These are phyloP conservation scores for Papilio xuthus DNA, from an alignment of 1,140 invertebrate species.

Conservation along the genomic window DNA sequence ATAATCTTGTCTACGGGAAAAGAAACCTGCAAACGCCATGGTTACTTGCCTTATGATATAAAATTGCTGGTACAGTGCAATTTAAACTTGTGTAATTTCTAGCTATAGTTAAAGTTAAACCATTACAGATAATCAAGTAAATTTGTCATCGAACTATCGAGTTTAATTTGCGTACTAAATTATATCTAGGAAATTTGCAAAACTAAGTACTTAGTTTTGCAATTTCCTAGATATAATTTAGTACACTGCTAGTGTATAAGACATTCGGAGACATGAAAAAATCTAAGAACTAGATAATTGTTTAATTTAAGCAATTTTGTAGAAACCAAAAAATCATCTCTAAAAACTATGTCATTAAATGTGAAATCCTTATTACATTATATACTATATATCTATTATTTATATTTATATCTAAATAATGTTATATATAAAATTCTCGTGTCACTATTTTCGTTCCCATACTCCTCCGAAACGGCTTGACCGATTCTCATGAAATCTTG, in stretches of 20 bases:
- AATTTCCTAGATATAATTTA: too few species aligned
- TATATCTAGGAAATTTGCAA: background rate
- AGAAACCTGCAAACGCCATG: conserved; percentile 41
- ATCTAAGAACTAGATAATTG: too few species aligned
- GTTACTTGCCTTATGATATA: conserved; percentile 50
- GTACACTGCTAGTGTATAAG: background rate
- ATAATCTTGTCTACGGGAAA: conserved; percentile 47
- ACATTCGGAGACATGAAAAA: background rate
- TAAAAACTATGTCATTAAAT: too few species aligned
- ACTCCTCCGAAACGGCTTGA: too few species aligned
- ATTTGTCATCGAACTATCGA: background rate
- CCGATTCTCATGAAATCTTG: too few species aligned
- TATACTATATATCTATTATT: too few species aligned
- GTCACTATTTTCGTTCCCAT: too few species aligned
- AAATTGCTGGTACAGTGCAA: conserved; percentile 24
- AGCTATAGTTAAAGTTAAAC: conserved; percentile 9
- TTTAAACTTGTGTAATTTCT: conserved; percentile 12
- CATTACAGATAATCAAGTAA: conserved; percentile 29
- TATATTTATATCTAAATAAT: too few species aligned
- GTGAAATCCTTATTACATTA: background rate
- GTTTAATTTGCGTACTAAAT: conserved; percentile 15
- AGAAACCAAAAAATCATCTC: too few species aligned
- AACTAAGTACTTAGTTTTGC: too few species aligned
- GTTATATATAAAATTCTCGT: too few species aligned
- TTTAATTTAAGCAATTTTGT: too few species aligned